These are phyloP conservation scores for Sardina pilchardus DNA, from an alignment of 2,113 vertebrate genomes.

Conservation along the genomic window DNA sequence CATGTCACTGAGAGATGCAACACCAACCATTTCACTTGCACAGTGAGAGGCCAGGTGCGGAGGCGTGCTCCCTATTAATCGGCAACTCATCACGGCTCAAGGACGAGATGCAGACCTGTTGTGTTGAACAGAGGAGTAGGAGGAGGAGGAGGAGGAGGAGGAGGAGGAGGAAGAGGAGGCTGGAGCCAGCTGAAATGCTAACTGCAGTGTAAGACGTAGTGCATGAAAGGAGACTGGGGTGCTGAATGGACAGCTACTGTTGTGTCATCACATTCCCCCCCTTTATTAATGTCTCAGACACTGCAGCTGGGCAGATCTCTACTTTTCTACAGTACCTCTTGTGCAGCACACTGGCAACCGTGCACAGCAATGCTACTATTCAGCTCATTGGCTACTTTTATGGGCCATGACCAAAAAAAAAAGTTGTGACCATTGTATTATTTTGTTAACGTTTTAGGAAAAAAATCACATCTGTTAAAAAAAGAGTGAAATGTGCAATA, in stretches of 20 bases:
- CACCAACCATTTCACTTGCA: not conserved
- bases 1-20: not conserved
- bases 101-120: slow-evolving; percentile 9
- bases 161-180: not conserved
- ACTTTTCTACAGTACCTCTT: not conserved
- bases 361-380: not conserved
- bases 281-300: not conserved
- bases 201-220: not conserved
- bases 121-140: not conserved
- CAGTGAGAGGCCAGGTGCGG: not conserved
- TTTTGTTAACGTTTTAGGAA: not conserved
- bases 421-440: not conserved
- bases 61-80: not conserved
- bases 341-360: not conserved
- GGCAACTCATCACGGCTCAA: slow-evolving; percentile 13
- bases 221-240: not conserved
- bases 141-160: not conserved
- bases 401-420: not conserved
- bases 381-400: not conserved
- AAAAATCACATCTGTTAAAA: not conserved
- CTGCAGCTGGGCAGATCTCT: not conserved
- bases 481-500: not conserved
- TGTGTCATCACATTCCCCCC: not conserved
- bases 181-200: not conserved
- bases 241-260: slow-evolving; percentile 25